These are phyloP conservation scores for Microctonus brassicae DNA, from an alignment of 2,888 invertebrate genomes.

Conservation along the genomic window DNA sequence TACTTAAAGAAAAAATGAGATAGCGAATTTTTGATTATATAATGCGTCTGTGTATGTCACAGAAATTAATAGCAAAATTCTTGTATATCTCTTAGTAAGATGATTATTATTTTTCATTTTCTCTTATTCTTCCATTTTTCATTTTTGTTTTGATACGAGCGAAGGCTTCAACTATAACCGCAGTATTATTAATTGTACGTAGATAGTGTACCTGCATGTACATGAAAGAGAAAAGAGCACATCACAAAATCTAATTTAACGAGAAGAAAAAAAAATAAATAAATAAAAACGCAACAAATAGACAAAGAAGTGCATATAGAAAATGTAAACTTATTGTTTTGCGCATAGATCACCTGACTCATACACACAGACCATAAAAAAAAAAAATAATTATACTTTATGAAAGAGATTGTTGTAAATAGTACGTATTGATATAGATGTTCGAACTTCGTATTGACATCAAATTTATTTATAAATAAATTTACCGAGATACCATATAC, in stretches of 20 bases:
- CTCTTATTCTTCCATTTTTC: background rate
- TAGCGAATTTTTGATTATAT: background rate
- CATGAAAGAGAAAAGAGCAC: constrained; percentile 22
- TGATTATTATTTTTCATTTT: constrained; percentile 29
- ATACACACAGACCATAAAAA: background rate
- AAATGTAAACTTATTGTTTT: background rate
- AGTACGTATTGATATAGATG: constrained; percentile 61
- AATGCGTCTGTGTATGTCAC: background rate
- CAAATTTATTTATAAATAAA: constrained; percentile 61
- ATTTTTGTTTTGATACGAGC: constrained; percentile 44
- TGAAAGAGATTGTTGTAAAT: constrained; percentile 64
- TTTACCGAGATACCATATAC: constrained; percentile 58
- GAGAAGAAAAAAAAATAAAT: background rate
- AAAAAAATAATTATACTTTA: background rate
- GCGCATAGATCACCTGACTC: background rate
- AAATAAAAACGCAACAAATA: background rate
- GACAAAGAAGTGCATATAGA: background rate
- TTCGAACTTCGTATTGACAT: constrained; percentile 60
- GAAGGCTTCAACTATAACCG: constrained; percentile 64
- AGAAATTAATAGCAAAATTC: background rate
- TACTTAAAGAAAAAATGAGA: background rate
- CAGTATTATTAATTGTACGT: constrained; percentile 69
- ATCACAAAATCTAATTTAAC: constrained; percentile 6
- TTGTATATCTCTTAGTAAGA: background rate
- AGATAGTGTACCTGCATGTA: constrained; percentile 46